phyloP scores from a whole-genome alignment of 2,888 invertebrate species.

The Dolomedes plantarius region DNA sequence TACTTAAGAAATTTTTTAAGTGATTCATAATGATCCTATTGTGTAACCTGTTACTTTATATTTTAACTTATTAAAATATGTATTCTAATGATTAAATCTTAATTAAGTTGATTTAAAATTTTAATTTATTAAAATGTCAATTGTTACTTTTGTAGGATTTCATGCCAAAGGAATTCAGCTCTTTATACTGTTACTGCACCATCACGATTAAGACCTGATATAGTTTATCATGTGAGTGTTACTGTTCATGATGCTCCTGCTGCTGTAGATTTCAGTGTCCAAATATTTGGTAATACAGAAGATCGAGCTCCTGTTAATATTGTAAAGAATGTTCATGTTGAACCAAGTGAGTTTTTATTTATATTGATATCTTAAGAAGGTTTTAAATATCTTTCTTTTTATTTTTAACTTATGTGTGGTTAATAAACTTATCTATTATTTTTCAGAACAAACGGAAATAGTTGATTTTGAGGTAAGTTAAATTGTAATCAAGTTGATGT shows the following conservation, averaged over 20 bases:
- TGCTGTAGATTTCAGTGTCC: constrained; percentile 83
- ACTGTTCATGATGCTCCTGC: constrained; percentile 75
- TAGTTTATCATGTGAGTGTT: constrained; percentile 89
- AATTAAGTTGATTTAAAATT: no score
- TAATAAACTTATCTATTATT: constrained; percentile 23
- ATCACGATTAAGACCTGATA: constrained; percentile 86
- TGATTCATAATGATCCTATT: no score
- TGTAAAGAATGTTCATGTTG: constrained; percentile 77
- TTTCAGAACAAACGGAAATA: constrained; percentile 69
- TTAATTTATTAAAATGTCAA: no score
- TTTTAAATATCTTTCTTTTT: no score
- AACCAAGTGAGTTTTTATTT: constrained; percentile 82
- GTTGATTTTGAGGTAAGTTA: constrained; percentile 67
- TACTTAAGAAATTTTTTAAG: no score
- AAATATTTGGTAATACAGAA: constrained; percentile 83
- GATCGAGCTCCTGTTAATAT: constrained; percentile 28
- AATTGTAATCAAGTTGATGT: no score
- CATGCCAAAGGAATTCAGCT: constrained; percentile 17
- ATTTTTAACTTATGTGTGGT: background rate
- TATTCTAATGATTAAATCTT: no score
- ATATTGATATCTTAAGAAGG: no score
- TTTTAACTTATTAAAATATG: no score
- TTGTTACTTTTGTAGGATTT: background rate
- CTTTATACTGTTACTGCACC: constrained; percentile 88
- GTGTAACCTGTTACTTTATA: no score